Evolutionary conservation across 2,888 invertebrate species (phyloP).

Genomic region (Carpatolechia fugitivella): DNA sequence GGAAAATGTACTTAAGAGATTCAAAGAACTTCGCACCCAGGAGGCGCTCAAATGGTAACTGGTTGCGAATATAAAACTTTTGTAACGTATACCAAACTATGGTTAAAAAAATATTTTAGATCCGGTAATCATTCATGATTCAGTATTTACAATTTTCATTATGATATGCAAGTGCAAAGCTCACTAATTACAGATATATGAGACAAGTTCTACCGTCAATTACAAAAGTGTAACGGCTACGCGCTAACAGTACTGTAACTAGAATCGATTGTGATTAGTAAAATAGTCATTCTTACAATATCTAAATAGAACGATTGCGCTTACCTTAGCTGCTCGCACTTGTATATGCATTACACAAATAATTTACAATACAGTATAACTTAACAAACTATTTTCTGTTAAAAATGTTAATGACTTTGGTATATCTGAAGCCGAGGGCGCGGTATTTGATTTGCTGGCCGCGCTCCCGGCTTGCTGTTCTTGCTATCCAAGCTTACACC

Average conservation of each 20-base stretch:
- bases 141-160: constrained; percentile 63
- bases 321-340: constrained; percentile 74
- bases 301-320: constrained; percentile 58
- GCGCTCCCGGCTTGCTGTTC: constrained; percentile 23
- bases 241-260: constrained; percentile 40
- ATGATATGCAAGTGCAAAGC: constrained; percentile 80
- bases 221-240: constrained; percentile 53
- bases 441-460: constrained; percentile 7
- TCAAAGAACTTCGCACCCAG: constrained; percentile 6
- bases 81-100: constrained; percentile 17
- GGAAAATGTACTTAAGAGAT: constrained; percentile 16
- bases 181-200: constrained; percentile 71
- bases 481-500: constrained; percentile 59
- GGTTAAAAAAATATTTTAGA: constrained; percentile 25
- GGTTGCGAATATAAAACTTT: constrained; percentile 11
- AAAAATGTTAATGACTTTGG: constrained; percentile 76
- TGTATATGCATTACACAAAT: constrained; percentile 71
- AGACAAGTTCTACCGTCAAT: constrained; percentile 53
- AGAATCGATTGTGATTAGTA: constrained; percentile 40
- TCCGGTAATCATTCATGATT: constrained; percentile 48
- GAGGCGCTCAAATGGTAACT: neutral
- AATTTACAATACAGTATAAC: constrained; percentile 66
- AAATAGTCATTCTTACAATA: constrained; percentile 57
- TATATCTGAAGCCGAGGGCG: constrained; percentile 56
- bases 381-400: constrained; percentile 68